A percentile compares a stretch with the other conserved stretches of the same genome.
phyloP scores from a whole-genome alignment of 2,888 invertebrate species.

The Agrotis clavis region DNA sequence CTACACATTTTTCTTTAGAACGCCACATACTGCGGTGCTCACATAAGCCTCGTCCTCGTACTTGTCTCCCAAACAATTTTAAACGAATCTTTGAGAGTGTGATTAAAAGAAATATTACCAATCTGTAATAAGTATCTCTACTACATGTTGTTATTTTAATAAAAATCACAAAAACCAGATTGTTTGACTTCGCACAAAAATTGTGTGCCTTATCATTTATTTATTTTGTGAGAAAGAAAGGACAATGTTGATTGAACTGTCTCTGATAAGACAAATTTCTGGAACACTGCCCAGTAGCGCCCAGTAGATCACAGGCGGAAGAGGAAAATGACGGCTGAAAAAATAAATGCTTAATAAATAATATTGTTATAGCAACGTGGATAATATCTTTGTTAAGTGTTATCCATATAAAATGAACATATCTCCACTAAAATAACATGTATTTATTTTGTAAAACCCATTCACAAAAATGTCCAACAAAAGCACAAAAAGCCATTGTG shows the following conservation, averaged over 20 bases:
- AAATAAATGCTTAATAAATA: conserved; percentile 29
- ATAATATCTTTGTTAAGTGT: conserved; percentile 23
- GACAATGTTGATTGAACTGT: conserved; percentile 27
- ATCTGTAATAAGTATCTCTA: no score
- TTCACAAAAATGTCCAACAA: not conserved
- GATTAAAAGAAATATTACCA: no score
- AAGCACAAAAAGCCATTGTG: not conserved
- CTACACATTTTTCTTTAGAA: no score
- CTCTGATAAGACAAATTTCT: conserved; percentile 26
- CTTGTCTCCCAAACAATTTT: no score
- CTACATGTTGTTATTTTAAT: not conserved
- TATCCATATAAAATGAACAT: not conserved
- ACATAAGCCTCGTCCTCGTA: no score
- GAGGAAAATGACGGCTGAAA: conserved; percentile 24
- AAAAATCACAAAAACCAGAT: conserved; percentile 1
- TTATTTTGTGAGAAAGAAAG: conserved; percentile 18
- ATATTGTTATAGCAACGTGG: conserved; percentile 22
- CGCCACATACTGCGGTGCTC: no score
- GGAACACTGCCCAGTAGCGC: conserved; percentile 41
- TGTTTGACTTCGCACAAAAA: conserved; percentile 7
- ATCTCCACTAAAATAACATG: not conserved
- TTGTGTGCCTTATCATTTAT: conserved; percentile 25
- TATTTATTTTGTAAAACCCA: not conserved
- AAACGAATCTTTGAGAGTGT: no score
- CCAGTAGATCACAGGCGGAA: conserved; percentile 16